These are phyloP conservation scores for Thereva nobilitata DNA, from an alignment of 2,888 invertebrate species.

Conservation along the genomic window DNA sequence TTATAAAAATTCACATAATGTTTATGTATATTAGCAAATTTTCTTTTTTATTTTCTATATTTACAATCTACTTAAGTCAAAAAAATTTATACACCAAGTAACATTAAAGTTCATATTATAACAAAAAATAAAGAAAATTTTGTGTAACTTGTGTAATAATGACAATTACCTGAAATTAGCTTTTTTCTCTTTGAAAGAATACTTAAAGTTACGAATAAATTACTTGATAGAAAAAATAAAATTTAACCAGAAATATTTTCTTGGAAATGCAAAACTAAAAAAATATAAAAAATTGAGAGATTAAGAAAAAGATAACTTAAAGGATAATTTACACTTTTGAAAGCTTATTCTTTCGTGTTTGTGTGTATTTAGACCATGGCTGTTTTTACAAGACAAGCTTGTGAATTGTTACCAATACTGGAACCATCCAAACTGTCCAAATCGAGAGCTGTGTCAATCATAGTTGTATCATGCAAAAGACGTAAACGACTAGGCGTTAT, in stretches of 20 bases:
- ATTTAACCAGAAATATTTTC: constrained; percentile 15
- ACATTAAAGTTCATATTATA: constrained; percentile 20
- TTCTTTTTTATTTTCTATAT: no score
- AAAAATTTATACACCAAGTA: neutral
- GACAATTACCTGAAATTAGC: neutral
- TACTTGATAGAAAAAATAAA: constrained; percentile 8
- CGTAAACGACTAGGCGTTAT: constrained; percentile 75
- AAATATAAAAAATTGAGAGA: constrained; percentile 8
- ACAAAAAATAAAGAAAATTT: constrained; percentile 14
- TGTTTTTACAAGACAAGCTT: constrained; percentile 68
- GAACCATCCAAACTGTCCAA: constrained; percentile 82
- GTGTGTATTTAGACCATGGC: constrained; percentile 54
- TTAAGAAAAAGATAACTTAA: no score
- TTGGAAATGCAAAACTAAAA: constrained; percentile 21
- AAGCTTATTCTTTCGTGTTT: constrained; percentile 1
- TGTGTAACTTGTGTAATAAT: constrained; percentile 9
- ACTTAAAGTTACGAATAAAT: constrained; percentile 24
- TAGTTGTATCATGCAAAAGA: constrained; percentile 82
- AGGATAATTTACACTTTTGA: no score
- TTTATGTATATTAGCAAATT: no score
- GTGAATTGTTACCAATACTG: constrained; percentile 70
- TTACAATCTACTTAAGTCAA: no score
- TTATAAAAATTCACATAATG: no score
- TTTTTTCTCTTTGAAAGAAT: neutral
- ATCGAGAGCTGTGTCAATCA: constrained; percentile 89